phyloP scores from a whole-genome alignment of 2,113 vertebrate species.

The Boulengeromyrus knoepffleri region DNA sequence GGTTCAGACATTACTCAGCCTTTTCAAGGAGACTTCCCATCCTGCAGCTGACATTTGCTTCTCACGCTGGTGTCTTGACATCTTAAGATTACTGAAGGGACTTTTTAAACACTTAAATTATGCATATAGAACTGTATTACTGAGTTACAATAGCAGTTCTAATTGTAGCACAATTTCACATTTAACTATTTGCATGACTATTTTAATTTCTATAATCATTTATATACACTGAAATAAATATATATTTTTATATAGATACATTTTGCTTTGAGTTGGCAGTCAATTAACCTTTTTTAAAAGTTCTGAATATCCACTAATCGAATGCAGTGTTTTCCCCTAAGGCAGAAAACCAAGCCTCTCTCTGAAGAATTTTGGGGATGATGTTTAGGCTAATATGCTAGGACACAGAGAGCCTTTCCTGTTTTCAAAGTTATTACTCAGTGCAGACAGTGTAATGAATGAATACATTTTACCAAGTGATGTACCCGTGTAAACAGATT shows the following conservation, averaged over 20 bases:
- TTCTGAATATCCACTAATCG: neutral
- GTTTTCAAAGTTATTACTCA: neutral
- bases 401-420: neutral
- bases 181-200: neutral
- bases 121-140: neutral
- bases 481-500: neutral
- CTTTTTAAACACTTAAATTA: neutral
- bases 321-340: neutral
- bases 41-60: neutral
- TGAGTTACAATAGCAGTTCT: neutral
- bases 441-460: neutral
- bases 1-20: slow-evolving; percentile 10
- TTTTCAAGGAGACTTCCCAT: neutral
- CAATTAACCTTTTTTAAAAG: neutral
- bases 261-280: neutral
- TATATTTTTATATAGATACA: neutral
- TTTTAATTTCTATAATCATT: neutral
- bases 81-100: neutral
- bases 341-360: neutral
- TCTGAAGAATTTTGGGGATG: neutral
- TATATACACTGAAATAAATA: neutral
- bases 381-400: neutral
- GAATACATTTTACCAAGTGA: neutral
- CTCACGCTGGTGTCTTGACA: neutral
- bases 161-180: neutral